Evolutionary conservation across 2,113 vertebrate genomes (phyloP), one percentile per base, ranked within the genome.

Genomic region (Neogale vison): DNA sequence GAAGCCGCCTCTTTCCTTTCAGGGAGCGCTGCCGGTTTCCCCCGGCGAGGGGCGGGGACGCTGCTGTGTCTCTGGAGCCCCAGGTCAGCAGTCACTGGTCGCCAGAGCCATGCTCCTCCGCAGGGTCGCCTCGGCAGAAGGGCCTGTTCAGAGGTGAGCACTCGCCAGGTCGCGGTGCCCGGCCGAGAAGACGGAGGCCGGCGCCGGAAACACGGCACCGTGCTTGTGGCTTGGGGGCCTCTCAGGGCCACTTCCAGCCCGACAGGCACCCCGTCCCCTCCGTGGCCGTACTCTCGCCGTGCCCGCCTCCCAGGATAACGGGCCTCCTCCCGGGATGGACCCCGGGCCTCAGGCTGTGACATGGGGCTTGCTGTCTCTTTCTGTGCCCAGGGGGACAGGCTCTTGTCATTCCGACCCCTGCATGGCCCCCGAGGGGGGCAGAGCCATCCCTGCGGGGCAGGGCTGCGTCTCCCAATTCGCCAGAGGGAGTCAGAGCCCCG

Each of bases 221-320:
- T 2, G 0, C 6, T 1, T 4, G 4, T 6, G 59, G 29, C 18
- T 3, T 39, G 9, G 17, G 17, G 0, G 3, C 26, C 7, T 0
- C 18, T n/a, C 61, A 15, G 5, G 5, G 29, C 23, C 6, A 17
- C 86, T 10, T 15, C 4, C 36, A 1, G 11, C 29, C 14, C n/a
- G 1, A 11, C 11, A 0, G 39, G 12, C 4, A 7, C 31, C 14
- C 15, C 14, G 4, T 3, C 9, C 55, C 47, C 55, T 2, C 4
- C 4, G 0, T 2, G 0, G 3, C 61, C 45, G 0, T 9, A 76
- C n/a, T 50, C 52, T 20, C 6, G 24, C 6, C 15, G 24, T 5
- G 1, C 0, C 23, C 26, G 6, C 63, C 15, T 26, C 0, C 45
- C 9, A 0, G 50, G 45, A 29, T 1, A 0, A 18, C 15, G 21